Evolutionary conservation across 2,888 invertebrate genomes (phyloP).

Genomic region (Perizoma affinitatum): DNA sequence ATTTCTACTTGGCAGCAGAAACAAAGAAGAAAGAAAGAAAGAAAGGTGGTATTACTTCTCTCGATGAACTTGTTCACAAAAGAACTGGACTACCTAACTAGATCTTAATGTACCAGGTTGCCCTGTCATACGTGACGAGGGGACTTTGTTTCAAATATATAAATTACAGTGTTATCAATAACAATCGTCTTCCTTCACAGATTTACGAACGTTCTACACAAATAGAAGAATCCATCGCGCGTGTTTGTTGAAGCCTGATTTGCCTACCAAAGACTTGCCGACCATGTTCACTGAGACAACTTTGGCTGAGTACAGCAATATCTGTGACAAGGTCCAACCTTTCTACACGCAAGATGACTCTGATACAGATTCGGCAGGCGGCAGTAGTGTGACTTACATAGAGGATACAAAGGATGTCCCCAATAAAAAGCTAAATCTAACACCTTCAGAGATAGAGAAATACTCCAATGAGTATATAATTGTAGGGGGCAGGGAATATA

Average conservation of each 20-base stretch:
- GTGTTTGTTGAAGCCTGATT: conserved; percentile 50
- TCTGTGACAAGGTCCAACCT: conserved; percentile 39
- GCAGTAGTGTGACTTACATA: conserved; percentile 50
- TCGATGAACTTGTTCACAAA: too few species aligned
- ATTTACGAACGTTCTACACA: conserved; percentile 48
- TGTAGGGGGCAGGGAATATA: conserved; percentile 48
- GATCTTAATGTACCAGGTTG: too few species aligned
- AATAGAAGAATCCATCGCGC: conserved; percentile 53
- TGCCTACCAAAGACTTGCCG: conserved; percentile 44
- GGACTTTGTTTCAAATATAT: too few species aligned
- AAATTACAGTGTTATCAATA: too few species aligned
- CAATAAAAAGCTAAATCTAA: conserved; percentile 42
- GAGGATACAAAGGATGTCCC: conserved; percentile 24
- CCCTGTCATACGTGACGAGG: too few species aligned
- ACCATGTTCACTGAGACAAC: conserved; percentile 39
- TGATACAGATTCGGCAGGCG: conserved; percentile 39
- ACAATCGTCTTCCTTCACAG: conserved; percentile 40
- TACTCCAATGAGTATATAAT: conserved; percentile 52
- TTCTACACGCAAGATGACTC: conserved; percentile 22
- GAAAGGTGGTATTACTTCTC: too few species aligned
- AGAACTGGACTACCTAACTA: too few species aligned
- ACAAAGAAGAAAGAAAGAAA: too few species aligned
- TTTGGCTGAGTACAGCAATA: conserved; percentile 47
- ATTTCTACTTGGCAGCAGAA: too few species aligned
- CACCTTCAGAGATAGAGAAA: conserved; percentile 53